Conservation (phyloP, 1,140 invertebrate species). For the Holotrichia oblita region DNA sequence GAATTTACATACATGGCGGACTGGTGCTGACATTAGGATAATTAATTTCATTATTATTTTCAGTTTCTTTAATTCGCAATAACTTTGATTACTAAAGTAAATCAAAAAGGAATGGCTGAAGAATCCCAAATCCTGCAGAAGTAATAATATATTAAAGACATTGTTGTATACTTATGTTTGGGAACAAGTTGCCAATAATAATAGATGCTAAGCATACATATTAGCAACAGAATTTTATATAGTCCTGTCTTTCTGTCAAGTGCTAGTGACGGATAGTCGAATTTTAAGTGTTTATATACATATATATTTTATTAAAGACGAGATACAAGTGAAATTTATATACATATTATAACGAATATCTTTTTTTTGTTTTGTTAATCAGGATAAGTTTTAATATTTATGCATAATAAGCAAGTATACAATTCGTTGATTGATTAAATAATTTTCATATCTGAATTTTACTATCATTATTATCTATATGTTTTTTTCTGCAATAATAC, state of each 20-base stretch:
- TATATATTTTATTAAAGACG: background rate
- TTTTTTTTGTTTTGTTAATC: background rate
- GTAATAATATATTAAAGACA: slow-evolving; percentile 7
- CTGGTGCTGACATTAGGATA: slow-evolving; percentile 77
- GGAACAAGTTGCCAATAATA: slow-evolving; percentile 36
- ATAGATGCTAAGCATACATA: slow-evolving; percentile 23
- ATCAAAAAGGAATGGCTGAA: background rate
- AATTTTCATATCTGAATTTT: slow-evolving; percentile 39
- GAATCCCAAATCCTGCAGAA: background rate
- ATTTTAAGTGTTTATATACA: slow-evolving; percentile 26
- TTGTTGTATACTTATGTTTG: background rate
- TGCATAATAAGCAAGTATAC: slow-evolving; percentile 20
- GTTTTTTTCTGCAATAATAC: background rate
- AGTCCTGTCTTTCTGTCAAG: background rate
- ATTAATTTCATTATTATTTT: background rate
- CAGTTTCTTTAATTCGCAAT: background rate
- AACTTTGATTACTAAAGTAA: slow-evolving; percentile 14
- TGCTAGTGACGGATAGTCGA: background rate
- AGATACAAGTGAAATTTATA: slow-evolving; percentile 3
- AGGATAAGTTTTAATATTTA: slow-evolving; percentile 31
- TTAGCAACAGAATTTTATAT: slow-evolving; percentile 19
- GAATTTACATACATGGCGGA: slow-evolving; percentile 99
- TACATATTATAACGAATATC: slow-evolving; percentile 12
- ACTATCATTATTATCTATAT: slow-evolving; percentile 36
- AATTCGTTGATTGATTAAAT: slow-evolving; percentile 8